Percentiles rank a stretch among this genome's conserved stretches.
Conservation (phyloP, 2,797 vertebrate species). For the Notolepis coatsorum region DNA sequence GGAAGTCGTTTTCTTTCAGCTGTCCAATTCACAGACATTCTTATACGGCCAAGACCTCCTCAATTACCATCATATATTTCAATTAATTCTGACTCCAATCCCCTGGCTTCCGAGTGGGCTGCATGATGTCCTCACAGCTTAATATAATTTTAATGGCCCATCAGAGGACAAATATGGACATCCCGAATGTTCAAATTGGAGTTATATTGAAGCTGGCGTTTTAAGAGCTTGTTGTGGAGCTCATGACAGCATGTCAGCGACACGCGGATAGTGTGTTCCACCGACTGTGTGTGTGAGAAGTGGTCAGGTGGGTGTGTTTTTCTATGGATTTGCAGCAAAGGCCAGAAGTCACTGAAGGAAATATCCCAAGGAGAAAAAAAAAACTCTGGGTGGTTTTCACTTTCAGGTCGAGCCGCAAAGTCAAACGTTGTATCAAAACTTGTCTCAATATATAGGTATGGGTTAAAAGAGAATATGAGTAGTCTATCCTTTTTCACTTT, state of each 20-base stretch:
- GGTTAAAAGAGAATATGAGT: too few species aligned
- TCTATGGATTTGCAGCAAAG: too few species aligned
- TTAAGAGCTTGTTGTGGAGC: conserved; percentile 22
- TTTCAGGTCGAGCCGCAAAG: too few species aligned
- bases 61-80: conserved; percentile 68
- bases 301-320: too few species aligned
- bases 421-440: too few species aligned
- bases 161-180: conserved; percentile 70
- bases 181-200: conserved; percentile 32
- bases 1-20: conserved; percentile 56
- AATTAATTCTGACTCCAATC: conserved; percentile 65
- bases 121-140: conserved; percentile 68
- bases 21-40: conserved; percentile 67
- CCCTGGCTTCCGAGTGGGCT: conserved; percentile 80
- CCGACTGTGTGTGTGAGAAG: too few species aligned
- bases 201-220: conserved; percentile 29
- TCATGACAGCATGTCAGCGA: neutral
- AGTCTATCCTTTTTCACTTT: too few species aligned
- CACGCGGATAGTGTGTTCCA: too few species aligned
- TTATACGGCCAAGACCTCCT: conserved; percentile 62
- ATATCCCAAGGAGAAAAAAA: too few species aligned
- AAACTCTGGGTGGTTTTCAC: too few species aligned
- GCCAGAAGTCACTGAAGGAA: too few species aligned
- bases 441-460: too few species aligned
- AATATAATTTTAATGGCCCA: conserved; percentile 63